Conservation (phyloP, 92 coral and sea anemone genomes). For the Umimayanthus chanpuru region DNA sequence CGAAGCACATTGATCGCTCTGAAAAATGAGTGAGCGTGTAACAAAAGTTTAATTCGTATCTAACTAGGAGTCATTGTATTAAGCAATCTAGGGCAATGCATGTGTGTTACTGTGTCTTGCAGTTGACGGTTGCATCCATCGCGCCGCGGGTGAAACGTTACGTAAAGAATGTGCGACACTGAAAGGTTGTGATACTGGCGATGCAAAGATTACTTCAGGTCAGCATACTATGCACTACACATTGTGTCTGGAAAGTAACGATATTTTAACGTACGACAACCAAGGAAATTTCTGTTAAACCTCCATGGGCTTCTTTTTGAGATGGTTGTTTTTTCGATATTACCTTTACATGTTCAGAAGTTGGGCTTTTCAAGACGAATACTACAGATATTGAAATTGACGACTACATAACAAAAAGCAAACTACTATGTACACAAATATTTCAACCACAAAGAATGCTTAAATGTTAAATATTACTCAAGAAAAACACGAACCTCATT, state of each 20-base stretch:
- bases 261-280: neutral
- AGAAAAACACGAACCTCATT: too few species aligned
- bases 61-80: neutral
- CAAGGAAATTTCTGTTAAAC: neutral
- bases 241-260: neutral
- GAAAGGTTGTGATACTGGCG: constrained; percentile 86
- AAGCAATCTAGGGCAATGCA: neutral
- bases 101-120: neutral
- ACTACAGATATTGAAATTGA: too few species aligned
- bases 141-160: constrained; percentile 89
- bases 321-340: neutral
- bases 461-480: too few species aligned
- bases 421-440: too few species aligned
- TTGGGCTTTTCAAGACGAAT: too few species aligned
- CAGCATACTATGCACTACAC: neutral
- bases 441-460: too few species aligned
- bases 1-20: too few species aligned
- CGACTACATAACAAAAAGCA: too few species aligned
- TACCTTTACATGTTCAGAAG: too few species aligned
- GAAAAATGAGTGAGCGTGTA: neutral
- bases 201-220: constrained; percentile 92
- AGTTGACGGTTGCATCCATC: constrained; percentile 97
- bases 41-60: too few species aligned
- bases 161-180: constrained; percentile 69
- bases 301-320: too few species aligned